Conservation (phyloP, 2,113 vertebrate genomes). For the Odontophorus gujanensis region DNA sequence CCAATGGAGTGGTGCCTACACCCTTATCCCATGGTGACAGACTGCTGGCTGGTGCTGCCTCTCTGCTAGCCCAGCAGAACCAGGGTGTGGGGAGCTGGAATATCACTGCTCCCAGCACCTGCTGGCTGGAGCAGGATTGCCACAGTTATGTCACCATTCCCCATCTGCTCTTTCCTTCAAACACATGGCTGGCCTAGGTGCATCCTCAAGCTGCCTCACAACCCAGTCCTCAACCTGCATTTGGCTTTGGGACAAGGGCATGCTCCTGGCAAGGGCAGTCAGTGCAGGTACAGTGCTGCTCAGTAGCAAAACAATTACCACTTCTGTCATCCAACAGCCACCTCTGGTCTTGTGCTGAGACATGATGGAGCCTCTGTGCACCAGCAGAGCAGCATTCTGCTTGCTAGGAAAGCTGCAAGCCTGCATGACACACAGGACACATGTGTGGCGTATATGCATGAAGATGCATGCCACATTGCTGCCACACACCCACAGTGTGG, state of each 20-base stretch:
- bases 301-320: accelerated
- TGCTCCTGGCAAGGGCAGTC: background rate
- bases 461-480: accelerated
- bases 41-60: too few relatives aligned
- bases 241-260: background rate
- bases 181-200: background rate
- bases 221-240: background rate
- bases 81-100: too few relatives aligned
- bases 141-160: accelerated
- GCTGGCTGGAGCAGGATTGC: background rate
- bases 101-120: background rate
- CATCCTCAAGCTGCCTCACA: too few relatives aligned
- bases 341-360: background rate
- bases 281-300: background rate
- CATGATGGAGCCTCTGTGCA: background rate
- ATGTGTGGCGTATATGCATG: background rate
- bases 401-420: background rate
- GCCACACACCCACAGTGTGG: accelerated
- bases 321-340: background rate
- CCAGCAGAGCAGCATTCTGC: background rate
- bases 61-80: background rate
- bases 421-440: background rate
- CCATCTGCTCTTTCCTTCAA: background rate
- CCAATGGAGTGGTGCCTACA: too few relatives aligned
- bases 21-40: too few relatives aligned